Percentiles rank a stretch among this genome's conserved stretches.
Conservation (phyloP, 2,113 vertebrate genomes). For the Megaceryle torquata region DNA sequence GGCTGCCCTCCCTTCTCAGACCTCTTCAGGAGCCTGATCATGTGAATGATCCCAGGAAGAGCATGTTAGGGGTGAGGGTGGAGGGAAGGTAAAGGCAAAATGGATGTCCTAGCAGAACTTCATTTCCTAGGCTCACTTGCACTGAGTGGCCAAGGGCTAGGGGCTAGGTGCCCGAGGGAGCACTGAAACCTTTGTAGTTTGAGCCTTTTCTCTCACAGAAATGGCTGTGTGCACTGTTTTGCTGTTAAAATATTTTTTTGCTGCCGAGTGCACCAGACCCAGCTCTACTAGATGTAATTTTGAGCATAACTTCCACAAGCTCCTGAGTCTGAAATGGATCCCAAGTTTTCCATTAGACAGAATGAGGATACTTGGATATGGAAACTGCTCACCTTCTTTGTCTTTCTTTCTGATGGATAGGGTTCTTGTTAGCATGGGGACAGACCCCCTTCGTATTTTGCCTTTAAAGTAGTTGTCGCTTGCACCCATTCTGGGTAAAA, state of each 20-base stretch:
- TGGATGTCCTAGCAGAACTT: background rate
- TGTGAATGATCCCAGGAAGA: background rate
- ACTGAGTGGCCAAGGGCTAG: background rate
- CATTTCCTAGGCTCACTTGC: background rate
- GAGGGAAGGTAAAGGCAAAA: background rate
- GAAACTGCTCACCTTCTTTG: background rate
- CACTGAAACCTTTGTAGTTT: background rate
- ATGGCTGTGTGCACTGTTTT: background rate
- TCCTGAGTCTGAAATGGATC: background rate
- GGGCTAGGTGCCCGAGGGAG: background rate
- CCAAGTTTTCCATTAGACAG: background rate
- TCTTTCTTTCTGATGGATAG: background rate
- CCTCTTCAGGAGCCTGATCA: background rate
- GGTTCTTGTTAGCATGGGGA: background rate
- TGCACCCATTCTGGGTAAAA: background rate
- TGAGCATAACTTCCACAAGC: background rate
- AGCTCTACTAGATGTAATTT: background rate
- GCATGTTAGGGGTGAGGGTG: background rate
- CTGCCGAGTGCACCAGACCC: background rate
- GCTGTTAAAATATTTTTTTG: background rate
- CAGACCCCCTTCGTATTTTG: background rate
- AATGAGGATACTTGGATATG: background rate
- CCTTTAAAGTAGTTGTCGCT: background rate
- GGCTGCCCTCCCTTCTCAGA: background rate
- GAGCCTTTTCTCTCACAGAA: background rate